Evolutionary conservation across 1,140 invertebrate species (phyloP), one percentile per base, ranked within the genome.

Genomic region (Formica selysi): DNA sequence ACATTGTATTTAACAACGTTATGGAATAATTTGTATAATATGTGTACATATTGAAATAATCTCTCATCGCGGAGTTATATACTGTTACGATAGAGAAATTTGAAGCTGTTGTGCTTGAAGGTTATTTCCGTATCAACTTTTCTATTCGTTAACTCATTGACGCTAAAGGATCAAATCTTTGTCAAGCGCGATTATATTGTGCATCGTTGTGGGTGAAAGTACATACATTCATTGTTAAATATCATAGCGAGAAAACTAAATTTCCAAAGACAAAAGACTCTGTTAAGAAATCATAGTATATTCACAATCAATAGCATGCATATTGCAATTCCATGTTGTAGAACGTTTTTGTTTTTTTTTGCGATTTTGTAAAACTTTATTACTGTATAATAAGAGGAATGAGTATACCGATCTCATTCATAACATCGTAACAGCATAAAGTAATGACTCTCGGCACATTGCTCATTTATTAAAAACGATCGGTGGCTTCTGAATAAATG

Each of bases 161-260:
- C 32, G 1, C 3, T 32, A 36, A 8, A 71, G 26, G 10, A 48
- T 22, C 6, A 19, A 71, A 26, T 41, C 61, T 48, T 67, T 71
- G 41, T 32, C 44, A 13, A 6, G 38, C 26, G 19, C 19, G 71
- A 48, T 51, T 4, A n/a, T 57, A 32, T 26, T 51, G 62, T 22
- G n/a, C 6, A 44, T 32, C 51, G 19, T 86, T 38, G 26, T 67
- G 41, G 8, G 64, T 48, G 41, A 84, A 59, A 87, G 67, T 51
- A 32, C 32, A 32, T 32, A 32, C 64, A 48, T 62, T 62, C 32
- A 38, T 85, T 85, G 62, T 87, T 70, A 61, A 76, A 83, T 86
- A 32, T n/a, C 26, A 16, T 41, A 8, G 8, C 38, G 11, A 36
- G 26, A 10, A 87, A 85, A 85, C 68, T 85, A 71, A 51, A 76